These are phyloP conservation scores for Luperina nickerlii DNA, from an alignment of 2,888 invertebrate species.

Conservation along the genomic window DNA sequence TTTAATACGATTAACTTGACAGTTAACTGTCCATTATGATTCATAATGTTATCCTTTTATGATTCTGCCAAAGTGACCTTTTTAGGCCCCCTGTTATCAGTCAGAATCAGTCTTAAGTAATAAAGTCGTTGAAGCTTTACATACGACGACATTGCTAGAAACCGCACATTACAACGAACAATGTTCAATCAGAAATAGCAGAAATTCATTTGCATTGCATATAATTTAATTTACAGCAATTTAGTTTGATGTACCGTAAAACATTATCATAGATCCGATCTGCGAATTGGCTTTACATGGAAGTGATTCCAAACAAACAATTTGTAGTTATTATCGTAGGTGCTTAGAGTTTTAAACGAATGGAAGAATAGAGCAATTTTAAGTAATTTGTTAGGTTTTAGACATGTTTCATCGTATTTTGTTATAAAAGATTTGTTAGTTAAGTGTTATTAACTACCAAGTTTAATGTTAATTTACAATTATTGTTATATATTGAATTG, in stretches of 20 bases:
- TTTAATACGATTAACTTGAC: no score
- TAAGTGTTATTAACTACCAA: neutral
- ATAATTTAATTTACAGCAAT: constrained; percentile 24
- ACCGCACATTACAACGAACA: neutral
- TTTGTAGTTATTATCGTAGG: constrained; percentile 1
- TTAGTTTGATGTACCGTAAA: neutral
- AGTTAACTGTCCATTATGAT: no score
- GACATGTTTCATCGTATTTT: neutral
- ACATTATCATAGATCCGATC: constrained; percentile 42
- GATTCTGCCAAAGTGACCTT: no score
- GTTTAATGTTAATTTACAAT: neutral
- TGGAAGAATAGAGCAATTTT: constrained; percentile 39
- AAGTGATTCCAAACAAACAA: constrained; percentile 28
- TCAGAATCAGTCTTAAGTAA: no score
- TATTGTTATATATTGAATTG: constrained; percentile 4
- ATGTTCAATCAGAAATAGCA: constrained; percentile 9
- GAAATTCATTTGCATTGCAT: no score
- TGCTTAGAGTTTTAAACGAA: constrained; percentile 14
- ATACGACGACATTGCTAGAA: neutral
- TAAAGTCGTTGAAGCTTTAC: no score
- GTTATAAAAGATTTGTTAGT: neutral
- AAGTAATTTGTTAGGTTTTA: constrained; percentile 28
- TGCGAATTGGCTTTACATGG: constrained; percentile 36
- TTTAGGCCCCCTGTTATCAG: no score
- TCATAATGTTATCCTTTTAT: no score